Evolutionary conservation across 2,888 invertebrate genomes (phyloP), one percentile per base, ranked within the genome.

Genomic region (Thymelicus lineola): DNA sequence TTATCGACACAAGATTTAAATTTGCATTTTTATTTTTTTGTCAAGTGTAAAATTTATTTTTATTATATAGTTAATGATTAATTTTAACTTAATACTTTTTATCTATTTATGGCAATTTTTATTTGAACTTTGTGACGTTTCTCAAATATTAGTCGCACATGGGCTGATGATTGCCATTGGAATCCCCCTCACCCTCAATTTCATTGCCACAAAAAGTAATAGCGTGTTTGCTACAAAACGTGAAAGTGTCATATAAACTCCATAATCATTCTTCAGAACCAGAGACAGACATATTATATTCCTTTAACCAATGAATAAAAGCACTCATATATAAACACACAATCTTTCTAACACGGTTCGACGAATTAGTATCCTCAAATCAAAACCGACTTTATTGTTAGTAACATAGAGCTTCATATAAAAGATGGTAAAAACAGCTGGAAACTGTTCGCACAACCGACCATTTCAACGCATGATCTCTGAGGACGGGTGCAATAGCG

Each of bases 301-400:
- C 70, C 71, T 74, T 74, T 74, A 72, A 76, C 78, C 74, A 74
- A 79, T 79, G 78, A 79, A 79, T 78, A 79, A 76, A 75, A 73
- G 73, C 68, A 46, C 62, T 50, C 76, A 68, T 73, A 72, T 75
- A 75, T 74, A 75, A 75, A 75, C 74, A 76, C 70, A 68, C 61
- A 64, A 66, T 72, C 75, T 76, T 74, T 70, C 71, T 70, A 76
- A 74, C 35, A 60, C 66, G 61, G 68, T 55, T 62, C 62, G 61
- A 67, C 65, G 63, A 64, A 9, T 36, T 9, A 7, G 20, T 10
- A 48, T 12, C 6, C 14, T 10, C 36, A 69, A 14, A 9, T 17
- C n/a, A 61, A 60, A 62, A 36, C 0, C 17, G 38, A 17, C 66
- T 59, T 53, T 67, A 68, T 2, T 1, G 20, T 6, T 5, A 4